Percentiles rank a stretch among this genome's conserved stretches.
Conservation (phyloP, 2,888 invertebrate species). For the Thereva unica region DNA sequence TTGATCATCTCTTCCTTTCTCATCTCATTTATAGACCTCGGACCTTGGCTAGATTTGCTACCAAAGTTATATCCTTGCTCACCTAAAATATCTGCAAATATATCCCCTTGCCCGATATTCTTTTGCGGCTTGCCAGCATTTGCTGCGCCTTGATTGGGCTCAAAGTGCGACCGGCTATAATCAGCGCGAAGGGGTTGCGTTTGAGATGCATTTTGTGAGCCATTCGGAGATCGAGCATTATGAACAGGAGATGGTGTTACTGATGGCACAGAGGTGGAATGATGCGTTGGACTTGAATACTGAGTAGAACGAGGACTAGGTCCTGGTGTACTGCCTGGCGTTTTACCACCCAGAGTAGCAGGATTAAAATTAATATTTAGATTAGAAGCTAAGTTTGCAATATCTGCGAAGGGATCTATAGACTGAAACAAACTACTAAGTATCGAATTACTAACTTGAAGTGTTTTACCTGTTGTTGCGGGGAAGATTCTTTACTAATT, state of each 20-base stretch:
- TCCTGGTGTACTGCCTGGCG: constrained; percentile 51
- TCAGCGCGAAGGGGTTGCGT: constrained; percentile 55
- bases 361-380: constrained; percentile 56
- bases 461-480: constrained; percentile 58
- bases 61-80: constrained; percentile 87
- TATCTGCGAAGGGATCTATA: constrained; percentile 75
- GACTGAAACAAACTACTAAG: constrained; percentile 42
- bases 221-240: constrained; percentile 25
- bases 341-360: constrained; percentile 51
- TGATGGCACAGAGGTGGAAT: constrained; percentile 41
- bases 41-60: constrained; percentile 71
- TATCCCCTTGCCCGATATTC: constrained; percentile 61
- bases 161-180: constrained; percentile 74
- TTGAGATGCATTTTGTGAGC: constrained; percentile 37
- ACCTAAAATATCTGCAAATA: constrained; percentile 89
- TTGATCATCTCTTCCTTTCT: constrained; percentile 81
- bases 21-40: constrained; percentile 91
- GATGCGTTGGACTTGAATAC: constrained; percentile 57
- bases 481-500: constrained; percentile 58
- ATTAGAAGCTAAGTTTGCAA: constrained; percentile 61
- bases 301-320: constrained; percentile 55
- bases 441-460: constrained; percentile 1
- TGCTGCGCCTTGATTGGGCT: constrained; percentile 49
- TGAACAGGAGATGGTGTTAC: constrained; percentile 37
- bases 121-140: constrained; percentile 43